Conservation (phyloP, 37 sponge, comb jelly and placozoan species). For the Theonella swinhoei region DNA sequence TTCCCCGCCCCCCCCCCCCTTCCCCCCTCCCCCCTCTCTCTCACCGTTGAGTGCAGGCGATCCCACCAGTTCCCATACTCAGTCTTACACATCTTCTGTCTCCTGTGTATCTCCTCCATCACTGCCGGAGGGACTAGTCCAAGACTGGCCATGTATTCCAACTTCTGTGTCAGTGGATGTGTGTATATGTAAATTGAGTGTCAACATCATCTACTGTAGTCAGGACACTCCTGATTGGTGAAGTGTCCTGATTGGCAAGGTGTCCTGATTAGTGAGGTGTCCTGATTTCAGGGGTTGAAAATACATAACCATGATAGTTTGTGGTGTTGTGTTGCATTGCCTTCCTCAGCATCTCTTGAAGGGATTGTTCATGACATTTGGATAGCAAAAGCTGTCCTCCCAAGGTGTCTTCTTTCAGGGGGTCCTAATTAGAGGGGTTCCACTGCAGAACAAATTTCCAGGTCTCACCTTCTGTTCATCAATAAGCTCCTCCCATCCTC, state of each 20-base stretch:
- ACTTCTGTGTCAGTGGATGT: not conserved
- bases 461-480: slow-evolving; percentile 53
- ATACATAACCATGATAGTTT: not conserved
- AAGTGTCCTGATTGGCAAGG: too few relatives aligned
- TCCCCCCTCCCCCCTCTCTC: not conserved
- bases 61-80: slow-evolving; percentile 82
- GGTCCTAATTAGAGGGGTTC: too few relatives aligned
- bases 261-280: too few relatives aligned
- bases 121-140: not conserved
- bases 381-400: not conserved
- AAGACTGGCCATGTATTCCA: slow-evolving; percentile 66
- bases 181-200: too few relatives aligned
- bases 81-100: slow-evolving; percentile 51
- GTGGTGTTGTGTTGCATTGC: not conserved
- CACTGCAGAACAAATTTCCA: not conserved
- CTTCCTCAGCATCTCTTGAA: too few relatives aligned
- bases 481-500: not conserved
- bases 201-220: too few relatives aligned
- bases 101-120: slow-evolving; percentile 50
- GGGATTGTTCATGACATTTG: not conserved
- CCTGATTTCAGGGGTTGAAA: not conserved
- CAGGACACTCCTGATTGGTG: too few relatives aligned
- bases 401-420: not conserved
- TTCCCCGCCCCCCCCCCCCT: not conserved
- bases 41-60: slow-evolving; percentile 55